Evolutionary conservation across 2,888 invertebrate genomes (phyloP).

Genomic region (Antitype chi): DNA sequence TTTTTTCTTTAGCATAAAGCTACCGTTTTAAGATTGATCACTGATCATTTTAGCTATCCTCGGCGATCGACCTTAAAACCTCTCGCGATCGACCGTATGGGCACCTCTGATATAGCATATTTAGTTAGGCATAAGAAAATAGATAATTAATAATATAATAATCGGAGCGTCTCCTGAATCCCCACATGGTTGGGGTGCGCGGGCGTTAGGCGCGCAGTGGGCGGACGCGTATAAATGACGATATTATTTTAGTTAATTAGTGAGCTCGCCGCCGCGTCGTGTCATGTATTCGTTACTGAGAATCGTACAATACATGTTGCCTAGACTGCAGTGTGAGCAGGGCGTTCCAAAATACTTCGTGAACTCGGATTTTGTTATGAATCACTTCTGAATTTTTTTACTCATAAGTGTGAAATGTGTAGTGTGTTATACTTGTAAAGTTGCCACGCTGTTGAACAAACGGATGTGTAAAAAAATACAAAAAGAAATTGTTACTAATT

Average conservation of each 20-base stretch:
- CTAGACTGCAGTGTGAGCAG: not conserved
- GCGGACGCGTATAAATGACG: conserved; percentile 55
- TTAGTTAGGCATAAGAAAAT: not conserved
- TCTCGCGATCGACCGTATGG: too few relatives aligned
- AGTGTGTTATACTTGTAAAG: not conserved
- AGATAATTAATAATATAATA: conserved; percentile 8
- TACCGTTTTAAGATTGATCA: too few relatives aligned
- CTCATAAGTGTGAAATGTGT: not conserved
- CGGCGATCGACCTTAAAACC: too few relatives aligned
- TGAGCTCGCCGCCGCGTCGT: conserved; percentile 22
- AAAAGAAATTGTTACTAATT: conserved; percentile 7
- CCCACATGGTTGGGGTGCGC: not conserved
- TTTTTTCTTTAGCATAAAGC: too few relatives aligned
- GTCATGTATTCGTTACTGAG: conserved; percentile 33
- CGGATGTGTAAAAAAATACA: not conserved
- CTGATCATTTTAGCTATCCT: too few relatives aligned
- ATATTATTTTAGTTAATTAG: conserved; percentile 63
- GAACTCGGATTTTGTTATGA: not conserved
- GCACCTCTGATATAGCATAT: too few relatives aligned
- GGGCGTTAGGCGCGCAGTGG: conserved; percentile 2
- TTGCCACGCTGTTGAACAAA: not conserved
- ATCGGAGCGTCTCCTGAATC: not conserved
- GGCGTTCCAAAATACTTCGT: conserved; percentile 1
- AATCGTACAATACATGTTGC: conserved; percentile 7
- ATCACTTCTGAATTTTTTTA: conserved; percentile 17